A percentile compares a stretch with the other conserved stretches of the same genome.
Evolutionary conservation across 2,113 vertebrate species (phyloP).

Genomic region (Sylvilagus bachmani): DNA sequence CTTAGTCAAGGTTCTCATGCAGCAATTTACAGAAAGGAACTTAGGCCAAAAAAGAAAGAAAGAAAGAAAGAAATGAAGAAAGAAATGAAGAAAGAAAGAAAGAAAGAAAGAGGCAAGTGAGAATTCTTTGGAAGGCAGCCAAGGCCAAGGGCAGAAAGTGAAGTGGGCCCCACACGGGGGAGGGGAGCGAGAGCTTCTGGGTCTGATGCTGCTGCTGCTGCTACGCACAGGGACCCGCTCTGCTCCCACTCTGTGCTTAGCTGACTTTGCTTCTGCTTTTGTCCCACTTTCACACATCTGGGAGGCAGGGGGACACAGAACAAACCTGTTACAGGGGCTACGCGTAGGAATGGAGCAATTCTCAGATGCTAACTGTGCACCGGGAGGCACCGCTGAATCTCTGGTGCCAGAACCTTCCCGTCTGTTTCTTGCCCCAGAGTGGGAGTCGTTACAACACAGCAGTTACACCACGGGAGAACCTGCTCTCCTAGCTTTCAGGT

Average conservation of each 20-base stretch:
- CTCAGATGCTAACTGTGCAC: not conserved
- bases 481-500: not conserved
- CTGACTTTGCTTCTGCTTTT: constrained; percentile 53
- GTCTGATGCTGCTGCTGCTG: not conserved
- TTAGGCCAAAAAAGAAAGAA: not conserved
- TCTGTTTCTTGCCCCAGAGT: not conserved
- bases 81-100: not conserved
- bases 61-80: not conserved
- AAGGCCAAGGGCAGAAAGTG: constrained; percentile 63
- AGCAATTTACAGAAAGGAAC: constrained; percentile 61
- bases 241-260: not conserved
- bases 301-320: not conserved
- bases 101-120: not conserved
- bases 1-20: constrained; percentile 28
- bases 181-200: not conserved
- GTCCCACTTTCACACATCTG: constrained; percentile 23
- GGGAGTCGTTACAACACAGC: not conserved
- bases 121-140: constrained; percentile 64
- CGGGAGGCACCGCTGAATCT: not conserved
- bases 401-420: not conserved
- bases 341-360: not conserved
- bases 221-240: not conserved
- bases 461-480: not conserved
- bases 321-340: not conserved
- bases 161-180: constrained; percentile 39